phyloP scores from a whole-genome alignment of 2,113 vertebrate genomes.

The Phainopepla nitens region DNA sequence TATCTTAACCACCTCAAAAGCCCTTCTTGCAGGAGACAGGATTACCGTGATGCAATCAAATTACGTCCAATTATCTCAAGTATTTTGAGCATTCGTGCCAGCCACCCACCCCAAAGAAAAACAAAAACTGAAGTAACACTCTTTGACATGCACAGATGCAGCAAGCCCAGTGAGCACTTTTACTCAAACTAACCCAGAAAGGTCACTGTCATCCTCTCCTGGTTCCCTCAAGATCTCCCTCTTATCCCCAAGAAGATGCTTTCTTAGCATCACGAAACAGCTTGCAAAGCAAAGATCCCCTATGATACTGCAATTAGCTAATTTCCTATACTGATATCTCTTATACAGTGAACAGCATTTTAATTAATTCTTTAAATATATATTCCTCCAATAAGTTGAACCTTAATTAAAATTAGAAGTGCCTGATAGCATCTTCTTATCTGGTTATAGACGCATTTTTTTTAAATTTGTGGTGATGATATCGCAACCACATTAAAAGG shows the following conservation, averaged over 20 bases:
- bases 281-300: slow-evolving; percentile 33
- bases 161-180: neutral
- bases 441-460: slow-evolving; percentile 1
- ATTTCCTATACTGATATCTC: slow-evolving; percentile 19
- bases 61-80: slow-evolving; percentile 4
- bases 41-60: slow-evolving; percentile 22
- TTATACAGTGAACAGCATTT: neutral
- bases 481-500: slow-evolving; percentile 12
- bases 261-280: slow-evolving; percentile 34
- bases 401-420: slow-evolving; percentile 54
- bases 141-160: neutral
- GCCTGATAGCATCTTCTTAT: slow-evolving; percentile 36
- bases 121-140: neutral
- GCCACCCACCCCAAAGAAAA: neutral
- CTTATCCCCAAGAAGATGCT: neutral
- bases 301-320: neutral
- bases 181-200: neutral
- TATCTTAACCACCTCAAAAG: slow-evolving; percentile 4
- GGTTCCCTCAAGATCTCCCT: neutral
- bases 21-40: neutral
- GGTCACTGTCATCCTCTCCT: neutral
- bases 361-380: slow-evolving; percentile 54
- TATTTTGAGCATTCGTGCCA: neutral
- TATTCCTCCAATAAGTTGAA: slow-evolving; percentile 34
- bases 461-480: neutral